Base-by-base conservation (phyloP, 2,797 vertebrate genomes). In the Sebastes hubbsi region DNA sequence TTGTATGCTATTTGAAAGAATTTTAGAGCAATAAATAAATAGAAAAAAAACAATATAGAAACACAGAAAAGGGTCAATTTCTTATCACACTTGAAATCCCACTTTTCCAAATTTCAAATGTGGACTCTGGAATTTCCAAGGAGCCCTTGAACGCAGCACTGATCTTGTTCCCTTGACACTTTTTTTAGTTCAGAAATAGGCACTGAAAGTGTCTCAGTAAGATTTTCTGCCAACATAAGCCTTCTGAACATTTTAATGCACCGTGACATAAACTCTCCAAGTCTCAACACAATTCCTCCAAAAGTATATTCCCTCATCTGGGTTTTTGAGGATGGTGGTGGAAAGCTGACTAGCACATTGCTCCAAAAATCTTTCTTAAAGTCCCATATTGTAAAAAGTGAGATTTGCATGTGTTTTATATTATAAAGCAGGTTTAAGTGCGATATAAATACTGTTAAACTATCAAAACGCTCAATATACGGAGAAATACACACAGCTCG, bases 101-200 rank as follows among this genome's bases (percentile, higher is more conserved):
- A 3, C 25, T 63, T 34, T n/a, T 1, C 2, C 11, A 38, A 67
- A 20, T 16, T 52, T 34, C 2, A 56, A 38, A 16, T 3, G 2
- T 5, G 2, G 0, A 6, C 4, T 1, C 0, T 30, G 5, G 4
- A 29, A 63, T 79, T 80, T 84, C 30, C 61, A 12, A 49, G 29
- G 6, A 46, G 10, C 18, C 2, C 56, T 0, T 89, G 78, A 89
- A 89, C 38, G 69, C 72, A 67, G 6, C 83, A 75, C 30, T 2
- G 1, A 8, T 12, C 4, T 27, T 1, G 5, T 34, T 2, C 5
- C 3, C 2, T 2, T 20, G 20, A 13, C 77, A 82, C 75, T 12
- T 24, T 55, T 55, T 54, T 9, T 29, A 10, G 30, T n/a, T 34
- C 60, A 62, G 20, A 62, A 13, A 62, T 13, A n/a, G 1, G 3